Conservation (phyloP, 2,113 vertebrate species). For the Phrynosoma blainvillii region DNA sequence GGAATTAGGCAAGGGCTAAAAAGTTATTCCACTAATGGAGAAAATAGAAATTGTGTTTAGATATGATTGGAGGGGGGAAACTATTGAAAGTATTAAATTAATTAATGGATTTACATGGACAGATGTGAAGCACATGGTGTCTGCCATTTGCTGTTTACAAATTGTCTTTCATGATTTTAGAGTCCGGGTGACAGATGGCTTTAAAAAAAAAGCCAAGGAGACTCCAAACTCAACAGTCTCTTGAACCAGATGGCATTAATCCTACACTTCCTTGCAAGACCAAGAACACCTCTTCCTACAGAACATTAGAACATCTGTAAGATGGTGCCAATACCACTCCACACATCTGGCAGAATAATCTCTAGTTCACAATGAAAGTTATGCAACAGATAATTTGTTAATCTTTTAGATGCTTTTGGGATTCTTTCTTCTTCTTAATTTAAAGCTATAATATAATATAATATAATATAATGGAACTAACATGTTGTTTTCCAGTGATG, state of each 20-base stretch:
- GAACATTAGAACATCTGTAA: conserved; percentile 11
- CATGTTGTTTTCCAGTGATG: neutral
- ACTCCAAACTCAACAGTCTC: conserved; percentile 37
- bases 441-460: neutral
- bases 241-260: conserved; percentile 46
- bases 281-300: conserved; percentile 29
- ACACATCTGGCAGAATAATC: neutral
- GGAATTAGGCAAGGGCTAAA: neutral
- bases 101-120: conserved; percentile 58
- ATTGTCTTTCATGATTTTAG: conserved; percentile 46
- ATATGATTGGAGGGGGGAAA: conserved; percentile 43
- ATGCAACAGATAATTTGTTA: neutral
- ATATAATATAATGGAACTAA: neutral
- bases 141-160: conserved; percentile 52
- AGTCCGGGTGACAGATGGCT: conserved; percentile 30
- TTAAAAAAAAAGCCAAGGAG: conserved; percentile 25
- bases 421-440: neutral
- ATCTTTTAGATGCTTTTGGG: neutral
- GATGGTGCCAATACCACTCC: conserved; percentile 1
- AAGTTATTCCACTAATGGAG: conserved; percentile 24
- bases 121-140: conserved; percentile 15
- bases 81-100: conserved; percentile 57
- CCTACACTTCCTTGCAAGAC: neutral
- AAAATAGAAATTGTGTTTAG: neutral
- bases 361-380: neutral